A percentile compares a stretch with the other conserved stretches of the same genome.
Conservation (phyloP, 2,888 invertebrate species). For the Dynastes maya region DNA sequence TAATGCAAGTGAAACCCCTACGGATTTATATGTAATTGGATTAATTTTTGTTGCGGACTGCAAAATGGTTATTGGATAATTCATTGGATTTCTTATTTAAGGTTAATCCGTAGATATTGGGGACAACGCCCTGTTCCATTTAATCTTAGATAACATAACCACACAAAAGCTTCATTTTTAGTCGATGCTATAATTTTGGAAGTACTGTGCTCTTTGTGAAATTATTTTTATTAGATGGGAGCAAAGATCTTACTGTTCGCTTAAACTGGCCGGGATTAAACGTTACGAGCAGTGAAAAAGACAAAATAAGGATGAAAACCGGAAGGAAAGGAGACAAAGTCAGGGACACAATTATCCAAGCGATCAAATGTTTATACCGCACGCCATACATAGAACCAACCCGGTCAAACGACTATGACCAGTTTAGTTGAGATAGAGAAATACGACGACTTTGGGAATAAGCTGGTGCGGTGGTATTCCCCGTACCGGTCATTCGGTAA, state of each 20-base stretch:
- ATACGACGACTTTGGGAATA: conserved; percentile 40
- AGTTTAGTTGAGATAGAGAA: conserved; percentile 40
- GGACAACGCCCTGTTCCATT: too few species aligned
- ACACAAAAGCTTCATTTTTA: neutral
- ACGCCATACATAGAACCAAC: conserved; percentile 12
- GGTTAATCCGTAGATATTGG: too few species aligned
- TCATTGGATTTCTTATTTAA: too few species aligned
- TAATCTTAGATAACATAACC: neutral
- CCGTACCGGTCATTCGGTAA: conserved; percentile 37
- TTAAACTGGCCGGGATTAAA: neutral
- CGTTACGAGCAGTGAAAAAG: neutral
- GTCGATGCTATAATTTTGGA: neutral
- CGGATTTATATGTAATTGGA: too few species aligned
- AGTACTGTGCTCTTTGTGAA: neutral
- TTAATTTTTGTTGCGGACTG: too few species aligned
- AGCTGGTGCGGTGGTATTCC: conserved; percentile 9
- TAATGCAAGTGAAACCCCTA: too few species aligned
- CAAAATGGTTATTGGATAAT: too few species aligned
- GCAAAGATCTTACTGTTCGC: neutral
- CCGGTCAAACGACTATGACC: conserved; percentile 32
- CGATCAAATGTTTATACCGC: conserved; percentile 35
- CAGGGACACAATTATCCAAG: conserved; percentile 24
- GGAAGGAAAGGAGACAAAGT: conserved; percentile 10
- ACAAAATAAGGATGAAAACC: neutral
- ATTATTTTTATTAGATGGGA: neutral